Evolutionary conservation across 1,140 invertebrate genomes (phyloP).

Genomic region (Cylas formicarius): DNA sequence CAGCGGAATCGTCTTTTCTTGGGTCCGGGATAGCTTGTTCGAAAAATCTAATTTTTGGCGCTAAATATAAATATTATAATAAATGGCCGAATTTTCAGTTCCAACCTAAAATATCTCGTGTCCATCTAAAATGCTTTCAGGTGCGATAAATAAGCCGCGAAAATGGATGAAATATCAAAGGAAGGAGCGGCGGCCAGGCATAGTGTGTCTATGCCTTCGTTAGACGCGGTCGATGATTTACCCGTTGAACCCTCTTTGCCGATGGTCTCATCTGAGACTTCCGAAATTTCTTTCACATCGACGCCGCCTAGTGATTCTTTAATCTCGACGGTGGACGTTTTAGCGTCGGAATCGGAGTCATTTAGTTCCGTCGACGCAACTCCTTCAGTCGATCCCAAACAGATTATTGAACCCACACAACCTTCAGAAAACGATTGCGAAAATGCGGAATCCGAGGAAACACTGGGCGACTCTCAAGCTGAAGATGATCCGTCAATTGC

Average conservation of each 20-base stretch:
- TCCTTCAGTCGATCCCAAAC: too few species aligned
- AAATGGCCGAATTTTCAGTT: constrained; percentile 11
- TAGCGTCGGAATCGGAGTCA: neutral
- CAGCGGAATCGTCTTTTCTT: constrained; percentile 16
- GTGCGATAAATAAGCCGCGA: constrained; percentile 2
- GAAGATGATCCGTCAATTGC: constrained; percentile 20
- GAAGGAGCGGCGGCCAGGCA: constrained; percentile 12
- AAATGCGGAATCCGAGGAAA: neutral
- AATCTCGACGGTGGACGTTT: neutral
- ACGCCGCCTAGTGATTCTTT: too few species aligned
- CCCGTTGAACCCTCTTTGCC: constrained; percentile 1
- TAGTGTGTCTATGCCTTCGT: constrained; percentile 20
- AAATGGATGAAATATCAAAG: constrained; percentile 15
- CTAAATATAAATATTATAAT: constrained; percentile 27
- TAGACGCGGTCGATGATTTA: constrained; percentile 18
- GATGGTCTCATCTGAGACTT: neutral
- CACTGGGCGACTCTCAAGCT: constrained; percentile 9
- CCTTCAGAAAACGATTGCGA: neutral
- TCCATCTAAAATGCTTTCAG: constrained; percentile 11
- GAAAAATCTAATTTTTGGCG: constrained; percentile 25
- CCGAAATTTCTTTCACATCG: constrained; percentile 1
- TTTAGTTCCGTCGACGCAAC: neutral
- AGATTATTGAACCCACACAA: neutral
- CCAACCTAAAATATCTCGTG: constrained; percentile 7
- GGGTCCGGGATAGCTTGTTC: constrained; percentile 18